Evolutionary conservation across 1,140 invertebrate species (phyloP), one percentile per base, ranked within the genome.

Genomic region (Achroia grisella): DNA sequence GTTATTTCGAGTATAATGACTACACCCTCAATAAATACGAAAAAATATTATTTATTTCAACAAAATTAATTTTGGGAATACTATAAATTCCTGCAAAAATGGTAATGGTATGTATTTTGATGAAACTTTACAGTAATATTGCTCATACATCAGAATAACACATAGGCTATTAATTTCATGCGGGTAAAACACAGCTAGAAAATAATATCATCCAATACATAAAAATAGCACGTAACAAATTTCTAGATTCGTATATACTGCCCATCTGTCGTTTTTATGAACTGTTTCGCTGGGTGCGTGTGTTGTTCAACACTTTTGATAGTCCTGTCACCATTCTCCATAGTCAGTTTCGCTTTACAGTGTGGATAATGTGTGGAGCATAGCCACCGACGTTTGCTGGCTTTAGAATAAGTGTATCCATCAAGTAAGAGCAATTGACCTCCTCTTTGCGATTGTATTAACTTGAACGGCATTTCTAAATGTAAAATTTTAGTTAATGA

Each of bases 331-430:
- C 33, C 34, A 28, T 41, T 4, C 1, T 31, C n/a, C 8, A 69
- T 17, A n/a, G 39, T 51, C 0, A 72, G 8, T 11, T 62, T 70
- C 9, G 58, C 69, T 23, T 63, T 70, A 42, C 69, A 72, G 17
- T 27, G 30, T 10, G 57, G 56, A 14, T 60, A 54, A 10, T 64
- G 57, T 0, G 56, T 65, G 1, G 69, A 72, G 30, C 72, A 76
- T 1, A 60, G 49, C 62, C 68, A 76, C 8, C 52, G 4, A 2
- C 1, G 12, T 35, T 35, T 12, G 33, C 33, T 35, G 1, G 10
- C 4, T 5, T 13, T 4, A 3, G 33, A 4, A 14, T 35, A 35
- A 1, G 33, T 35, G 12, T 35, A 35, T 8, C 13, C 33, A n/a
- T 8, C 6, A 11, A 14, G 14, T 11, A 35, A 14, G 8, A 35